These are phyloP conservation scores for Labeo catla DNA, from an alignment of 2,113 vertebrate species.

Conservation along the genomic window DNA sequence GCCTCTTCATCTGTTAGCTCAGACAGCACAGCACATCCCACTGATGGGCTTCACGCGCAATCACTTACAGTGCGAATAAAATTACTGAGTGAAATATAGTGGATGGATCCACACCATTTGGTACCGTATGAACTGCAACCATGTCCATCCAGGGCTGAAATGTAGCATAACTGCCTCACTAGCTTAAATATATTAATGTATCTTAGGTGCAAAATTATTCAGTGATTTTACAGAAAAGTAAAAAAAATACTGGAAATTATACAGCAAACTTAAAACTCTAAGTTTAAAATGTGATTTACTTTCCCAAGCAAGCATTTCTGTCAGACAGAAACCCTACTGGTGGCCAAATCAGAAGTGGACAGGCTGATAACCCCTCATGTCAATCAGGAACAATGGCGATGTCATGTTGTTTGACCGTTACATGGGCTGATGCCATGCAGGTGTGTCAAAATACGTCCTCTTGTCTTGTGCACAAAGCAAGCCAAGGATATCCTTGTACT, in stretches of 20 bases:
- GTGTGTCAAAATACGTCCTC: neutral
- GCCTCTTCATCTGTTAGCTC: constrained; percentile 55
- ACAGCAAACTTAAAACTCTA: neutral
- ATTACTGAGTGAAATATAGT: constrained; percentile 31
- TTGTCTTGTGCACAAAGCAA: neutral
- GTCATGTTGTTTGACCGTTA: constrained; percentile 28
- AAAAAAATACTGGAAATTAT: neutral
- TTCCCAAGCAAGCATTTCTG: constrained; percentile 4
- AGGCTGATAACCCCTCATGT: constrained; percentile 37
- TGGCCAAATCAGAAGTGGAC: constrained; percentile 3
- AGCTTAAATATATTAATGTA: constrained; percentile 5
- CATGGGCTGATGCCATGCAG: constrained; percentile 41
- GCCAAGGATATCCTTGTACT: neutral
- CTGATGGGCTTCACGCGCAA: constrained; percentile 37
- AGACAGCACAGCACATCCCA: constrained; percentile 50
- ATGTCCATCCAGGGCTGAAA: constrained; percentile 11
- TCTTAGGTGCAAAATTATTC: neutral
- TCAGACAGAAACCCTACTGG: neutral
- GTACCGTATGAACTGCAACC: neutral
- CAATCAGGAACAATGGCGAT: constrained; percentile 28
- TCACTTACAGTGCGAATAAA: constrained; percentile 42
- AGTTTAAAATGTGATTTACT: neutral
- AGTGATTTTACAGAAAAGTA: neutral
- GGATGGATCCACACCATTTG: constrained; percentile 34
- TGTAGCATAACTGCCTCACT: neutral